A percentile compares a stretch with the other conserved stretches of the same genome.
Conservation (phyloP, 2,888 invertebrate species). For the Papilio elwesi region DNA sequence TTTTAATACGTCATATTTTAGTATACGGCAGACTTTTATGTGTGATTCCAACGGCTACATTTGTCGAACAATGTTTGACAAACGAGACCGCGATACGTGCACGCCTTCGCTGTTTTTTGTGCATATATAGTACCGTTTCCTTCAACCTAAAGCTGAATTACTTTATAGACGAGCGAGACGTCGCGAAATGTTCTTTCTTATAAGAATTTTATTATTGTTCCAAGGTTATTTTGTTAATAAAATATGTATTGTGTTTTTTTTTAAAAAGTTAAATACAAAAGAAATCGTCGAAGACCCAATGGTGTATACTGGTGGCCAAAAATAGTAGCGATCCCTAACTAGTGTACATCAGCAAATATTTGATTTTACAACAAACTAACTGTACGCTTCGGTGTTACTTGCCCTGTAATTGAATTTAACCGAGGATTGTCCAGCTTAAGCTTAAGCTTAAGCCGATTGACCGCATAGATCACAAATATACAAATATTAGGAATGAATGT, state of each 20-base stretch:
- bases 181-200: constrained; percentile 2
- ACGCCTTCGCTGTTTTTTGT: not conserved
- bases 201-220: not conserved
- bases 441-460: too few species aligned
- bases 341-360: not conserved
- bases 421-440: too few species aligned
- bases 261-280: not conserved
- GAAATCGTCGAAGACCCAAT: too few species aligned
- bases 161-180: constrained; percentile 18
- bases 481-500: too few species aligned
- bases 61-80: constrained; percentile 22
- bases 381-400: too few species aligned
- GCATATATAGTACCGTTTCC: not conserved
- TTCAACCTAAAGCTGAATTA: constrained; percentile 9
- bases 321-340: too few species aligned
- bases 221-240: constrained; percentile 10
- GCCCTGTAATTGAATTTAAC: too few species aligned
- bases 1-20: constrained; percentile 27
- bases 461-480: too few species aligned
- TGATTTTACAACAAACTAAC: not conserved
- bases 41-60: constrained; percentile 20
- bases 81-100: constrained; percentile 19
- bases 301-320: too few species aligned
- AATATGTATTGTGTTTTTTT: constrained; percentile 1
- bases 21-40: constrained; percentile 28